These are phyloP conservation scores for Lissonota sp. DNA, from an alignment of 2,888 invertebrate species.

Conservation along the genomic window DNA sequence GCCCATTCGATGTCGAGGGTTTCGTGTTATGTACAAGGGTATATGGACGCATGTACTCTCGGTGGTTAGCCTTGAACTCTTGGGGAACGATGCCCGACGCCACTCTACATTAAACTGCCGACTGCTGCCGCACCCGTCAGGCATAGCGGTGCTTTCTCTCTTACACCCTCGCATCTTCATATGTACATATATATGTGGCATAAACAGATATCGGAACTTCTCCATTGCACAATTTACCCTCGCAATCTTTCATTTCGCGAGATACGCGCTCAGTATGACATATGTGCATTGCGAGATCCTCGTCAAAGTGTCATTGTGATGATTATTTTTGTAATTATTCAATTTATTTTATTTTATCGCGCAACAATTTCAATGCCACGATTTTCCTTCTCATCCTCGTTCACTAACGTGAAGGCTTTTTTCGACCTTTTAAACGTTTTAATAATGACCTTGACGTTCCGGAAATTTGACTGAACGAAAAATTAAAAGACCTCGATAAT, in stretches of 20 bases:
- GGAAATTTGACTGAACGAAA: too few species aligned
- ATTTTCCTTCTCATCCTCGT: too few species aligned
- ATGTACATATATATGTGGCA: constrained; percentile 53
- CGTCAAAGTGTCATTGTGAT: too few species aligned
- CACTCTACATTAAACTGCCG: constrained; percentile 67
- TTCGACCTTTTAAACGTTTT: too few species aligned
- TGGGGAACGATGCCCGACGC: constrained; percentile 74
- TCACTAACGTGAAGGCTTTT: too few species aligned
- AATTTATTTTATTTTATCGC: too few species aligned
- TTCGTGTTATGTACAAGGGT: too few species aligned
- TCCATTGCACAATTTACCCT: constrained; percentile 59
- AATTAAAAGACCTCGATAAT: too few species aligned
- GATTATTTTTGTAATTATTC: too few species aligned
- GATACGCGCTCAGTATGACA: constrained; percentile 6
- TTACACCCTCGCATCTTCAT: constrained; percentile 58
- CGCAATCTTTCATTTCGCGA: constrained; percentile 40
- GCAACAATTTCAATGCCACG: too few species aligned
- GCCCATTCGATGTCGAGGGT: too few species aligned
- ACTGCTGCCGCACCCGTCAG: constrained; percentile 58
- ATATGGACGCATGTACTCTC: constrained; percentile 41
- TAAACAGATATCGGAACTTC: constrained; percentile 55
- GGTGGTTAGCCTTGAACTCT: constrained; percentile 82
- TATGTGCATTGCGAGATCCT: not conserved
- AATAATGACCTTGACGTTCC: too few species aligned
- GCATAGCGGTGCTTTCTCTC: constrained; percentile 54